Evolutionary conservation across 2,888 invertebrate species (phyloP).

Genomic region (Hydrotaea diabolus): DNA sequence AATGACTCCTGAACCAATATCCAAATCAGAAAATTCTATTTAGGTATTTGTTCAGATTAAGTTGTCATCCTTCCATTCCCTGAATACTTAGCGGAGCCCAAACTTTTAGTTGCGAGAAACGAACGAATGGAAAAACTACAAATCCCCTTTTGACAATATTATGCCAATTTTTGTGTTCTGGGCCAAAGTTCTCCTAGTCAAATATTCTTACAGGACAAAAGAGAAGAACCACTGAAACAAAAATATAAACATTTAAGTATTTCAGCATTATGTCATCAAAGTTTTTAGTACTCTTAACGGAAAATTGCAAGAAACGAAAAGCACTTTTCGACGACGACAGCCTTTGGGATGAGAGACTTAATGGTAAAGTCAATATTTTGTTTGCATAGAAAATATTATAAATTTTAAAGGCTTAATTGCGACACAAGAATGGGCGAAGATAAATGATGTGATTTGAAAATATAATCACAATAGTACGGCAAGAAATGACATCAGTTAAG

Average conservation of each 20-base stretch:
- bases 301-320: neutral
- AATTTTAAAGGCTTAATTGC: neutral
- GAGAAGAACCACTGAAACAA: neutral
- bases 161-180: neutral
- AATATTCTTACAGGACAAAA: neutral
- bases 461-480: too few species aligned
- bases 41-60: conserved; percentile 5
- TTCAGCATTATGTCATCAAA: neutral
- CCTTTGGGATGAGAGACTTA: neutral
- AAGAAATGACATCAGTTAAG: too few species aligned
- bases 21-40: neutral
- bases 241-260: neutral
- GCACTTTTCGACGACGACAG: neutral
- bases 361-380: neutral
- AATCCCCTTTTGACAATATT: neutral
- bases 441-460: too few species aligned
- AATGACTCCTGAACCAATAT: neutral
- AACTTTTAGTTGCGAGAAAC: neutral
- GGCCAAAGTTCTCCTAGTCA: neutral
- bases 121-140: neutral
- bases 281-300: neutral
- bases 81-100: neutral
- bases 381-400: neutral
- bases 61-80: neutral
- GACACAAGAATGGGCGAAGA: neutral